Evolutionary conservation across 2,888 invertebrate genomes (phyloP).

Genomic region (Gandaritis pyraliata): DNA sequence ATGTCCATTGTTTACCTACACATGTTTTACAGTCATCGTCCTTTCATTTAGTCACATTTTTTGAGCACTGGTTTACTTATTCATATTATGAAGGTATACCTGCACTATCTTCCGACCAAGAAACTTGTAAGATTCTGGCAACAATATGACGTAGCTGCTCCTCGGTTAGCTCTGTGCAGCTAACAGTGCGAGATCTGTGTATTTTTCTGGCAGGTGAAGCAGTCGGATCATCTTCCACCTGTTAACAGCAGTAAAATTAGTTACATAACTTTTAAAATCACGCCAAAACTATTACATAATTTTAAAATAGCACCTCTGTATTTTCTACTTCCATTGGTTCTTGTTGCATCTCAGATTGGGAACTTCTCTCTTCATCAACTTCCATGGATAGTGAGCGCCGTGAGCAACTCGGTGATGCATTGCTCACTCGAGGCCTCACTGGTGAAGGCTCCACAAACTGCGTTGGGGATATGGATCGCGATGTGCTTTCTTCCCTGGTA

Average conservation of each 20-base stretch:
- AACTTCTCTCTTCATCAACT: constrained; percentile 79
- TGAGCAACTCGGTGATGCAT: constrained; percentile 78
- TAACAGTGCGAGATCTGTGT: constrained; percentile 74
- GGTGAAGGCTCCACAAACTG: constrained; percentile 79
- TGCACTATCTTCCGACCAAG: constrained; percentile 87
- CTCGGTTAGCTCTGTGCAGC: constrained; percentile 85
- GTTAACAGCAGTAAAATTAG: constrained; percentile 16
- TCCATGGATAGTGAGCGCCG: constrained; percentile 79
- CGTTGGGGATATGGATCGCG: constrained; percentile 75
- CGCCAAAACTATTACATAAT: constrained; percentile 23
- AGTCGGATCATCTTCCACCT: constrained; percentile 80
- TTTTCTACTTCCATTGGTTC: constrained; percentile 75
- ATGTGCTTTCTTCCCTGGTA: constrained; percentile 73
- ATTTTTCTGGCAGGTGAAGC: constrained; percentile 76
- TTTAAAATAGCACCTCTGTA: constrained; percentile 3
- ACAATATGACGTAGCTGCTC: constrained; percentile 87
- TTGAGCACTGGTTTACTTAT: too few species aligned
- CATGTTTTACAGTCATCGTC: too few species aligned
- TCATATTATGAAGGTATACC: too few species aligned
- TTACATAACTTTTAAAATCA: constrained; percentile 23
- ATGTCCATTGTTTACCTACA: too few species aligned
- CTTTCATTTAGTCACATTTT: too few species aligned
- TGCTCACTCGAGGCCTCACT: constrained; percentile 64
- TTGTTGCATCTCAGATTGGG: constrained; percentile 71
- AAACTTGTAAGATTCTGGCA: constrained; percentile 88